Evolutionary conservation across 35 echinoderm and acorn worm species (phyloP).

Genomic region (Apostichopus parvimensis): DNA sequence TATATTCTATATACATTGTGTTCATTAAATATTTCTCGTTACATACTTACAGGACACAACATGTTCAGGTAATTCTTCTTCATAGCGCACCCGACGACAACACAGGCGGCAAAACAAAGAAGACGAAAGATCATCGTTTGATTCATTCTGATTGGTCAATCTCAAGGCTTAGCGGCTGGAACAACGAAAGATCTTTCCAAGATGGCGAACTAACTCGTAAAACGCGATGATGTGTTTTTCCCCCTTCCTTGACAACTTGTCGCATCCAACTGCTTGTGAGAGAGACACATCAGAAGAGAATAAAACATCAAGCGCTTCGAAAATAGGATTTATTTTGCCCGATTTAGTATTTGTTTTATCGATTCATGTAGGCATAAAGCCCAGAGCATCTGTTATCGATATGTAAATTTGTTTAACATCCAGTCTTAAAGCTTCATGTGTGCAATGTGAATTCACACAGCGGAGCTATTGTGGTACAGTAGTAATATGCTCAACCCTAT

Average conservation of each 20-base stretch:
- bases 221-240: background rate
- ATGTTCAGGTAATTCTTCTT: background rate
- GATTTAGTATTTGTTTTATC: background rate
- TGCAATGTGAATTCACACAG: no score
- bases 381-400: background rate
- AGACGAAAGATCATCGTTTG: background rate
- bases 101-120: background rate
- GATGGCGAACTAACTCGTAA: background rate
- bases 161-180: background rate
- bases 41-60: background rate
- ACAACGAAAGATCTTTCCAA: background rate
- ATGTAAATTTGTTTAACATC: background rate
- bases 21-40: background rate
- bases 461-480: no score
- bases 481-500: no score
- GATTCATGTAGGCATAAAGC: background rate
- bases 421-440: no score
- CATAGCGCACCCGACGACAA: background rate
- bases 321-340: background rate
- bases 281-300: background rate
- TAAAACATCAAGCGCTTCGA: background rate
- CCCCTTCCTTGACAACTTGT: background rate
- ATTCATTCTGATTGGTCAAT: background rate
- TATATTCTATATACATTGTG: background rate
- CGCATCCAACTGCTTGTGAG: background rate